Evolutionary conservation across 2,113 vertebrate genomes (phyloP), one percentile per base, ranked within the genome.

Genomic region (Muntiacus muntjak): DNA sequence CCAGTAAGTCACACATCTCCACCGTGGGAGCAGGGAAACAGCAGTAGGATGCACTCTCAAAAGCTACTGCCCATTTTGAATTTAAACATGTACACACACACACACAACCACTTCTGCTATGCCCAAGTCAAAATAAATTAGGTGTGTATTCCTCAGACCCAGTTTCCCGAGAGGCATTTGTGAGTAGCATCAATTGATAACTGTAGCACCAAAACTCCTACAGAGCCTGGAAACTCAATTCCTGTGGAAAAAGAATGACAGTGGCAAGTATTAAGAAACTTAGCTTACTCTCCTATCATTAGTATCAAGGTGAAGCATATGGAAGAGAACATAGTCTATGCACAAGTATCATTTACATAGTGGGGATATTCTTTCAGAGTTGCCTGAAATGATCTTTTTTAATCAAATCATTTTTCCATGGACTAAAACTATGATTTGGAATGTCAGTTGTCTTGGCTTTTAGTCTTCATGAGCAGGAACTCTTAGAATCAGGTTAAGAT

Each of bases 401-500:
- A 94, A 36, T 96, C 58, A 93, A 50, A 92, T 92, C 6, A 79
- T 40, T 92, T 91, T 94, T 67, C 67, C 30, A 81, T 57, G 85
- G 85, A 81, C 74, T 85, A 83, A 91, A 87, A 88, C 7, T 85
- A 11, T 81, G 30, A 92, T 91, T 89, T 54, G 30, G 8, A 30
- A 19, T 67, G 33, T 86, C 50, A 76, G 30, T 36, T 82, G 79
- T 89, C 60, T 81, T 93, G 33, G 54, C 60, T 94, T 89, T 94
- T 94, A 82, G 79, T 91, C 89, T 86, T 94, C 25, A 82, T 64
- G 74, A 52, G 67, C 45, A 74, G 30, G 45, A 95, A 89, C 40
- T 97, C 92, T 96, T 96, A 54, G 84, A 87, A 92, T 84, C n/a
- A 81, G 36, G 47, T 43, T 83, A 74, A 67, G 9, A 30, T 91